Base-by-base conservation (phyloP, 2,888 invertebrate species). In the Agrotis clavis region DNA sequence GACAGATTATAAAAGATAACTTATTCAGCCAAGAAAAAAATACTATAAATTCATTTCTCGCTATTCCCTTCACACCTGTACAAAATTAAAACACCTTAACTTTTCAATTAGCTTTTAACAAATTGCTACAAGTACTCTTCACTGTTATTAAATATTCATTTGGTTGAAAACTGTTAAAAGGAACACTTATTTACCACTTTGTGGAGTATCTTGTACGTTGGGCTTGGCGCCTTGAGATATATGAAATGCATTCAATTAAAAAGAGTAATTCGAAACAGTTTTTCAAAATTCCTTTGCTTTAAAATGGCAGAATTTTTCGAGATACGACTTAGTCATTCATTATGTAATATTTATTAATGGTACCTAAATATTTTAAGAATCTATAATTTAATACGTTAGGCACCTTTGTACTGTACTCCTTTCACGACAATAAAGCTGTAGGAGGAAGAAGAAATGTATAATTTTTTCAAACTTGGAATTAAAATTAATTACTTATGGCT, bases 111-210 rank as follows among this genome's bases (percentile, higher is more conserved):
- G 81, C 72, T 56, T 61, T 67, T 62, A 81, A 83, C 78, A 86
- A 83, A 83, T 86, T 81, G 65, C 76, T 66, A 71, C 74, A 56
- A 67, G 73, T 66, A 61, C 60, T 70, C 67, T 56, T 66, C 80
- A 65, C 78, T 79, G 77, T 74, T 83, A 86, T 86, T 86, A 86
- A 85, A 86, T 83, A 86, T 82, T 83, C 82, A 86, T 86, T 86
- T 77, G 80, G 71, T 72, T 75, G 41, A 74, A 81, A 85, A 83
- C 74, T 75, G 69, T 74, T 75, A 83, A 81, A 83, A 79, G 72
- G 60, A 80, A 77, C 83, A 81, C 81, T 86, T 86, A 83, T 76
- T 71, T 62, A 73, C 62, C 72, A 74, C 74, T 84, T 82, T 81
- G 76, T 60, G 57, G 54, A 35, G 35, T 16, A 71, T 70, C 77